Conservation (phyloP, 2,888 invertebrate species). For the Osedax fenrisi region DNA sequence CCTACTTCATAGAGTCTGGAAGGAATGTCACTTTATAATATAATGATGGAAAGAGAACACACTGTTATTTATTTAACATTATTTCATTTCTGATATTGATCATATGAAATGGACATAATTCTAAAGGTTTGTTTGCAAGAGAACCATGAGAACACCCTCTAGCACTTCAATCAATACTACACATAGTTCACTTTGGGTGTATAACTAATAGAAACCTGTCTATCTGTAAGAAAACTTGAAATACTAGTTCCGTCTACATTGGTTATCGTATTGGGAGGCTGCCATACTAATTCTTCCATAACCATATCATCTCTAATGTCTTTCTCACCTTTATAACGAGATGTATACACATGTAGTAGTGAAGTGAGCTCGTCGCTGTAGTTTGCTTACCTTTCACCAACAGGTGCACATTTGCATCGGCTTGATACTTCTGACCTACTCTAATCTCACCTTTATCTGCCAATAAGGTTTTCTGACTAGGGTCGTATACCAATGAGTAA, state of each 20-base stretch:
- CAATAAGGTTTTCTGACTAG: constrained; percentile 90
- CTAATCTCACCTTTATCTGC: constrained; percentile 91
- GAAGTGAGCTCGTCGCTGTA: too few relatives aligned
- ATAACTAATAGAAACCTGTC: too few relatives aligned
- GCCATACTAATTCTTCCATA: constrained; percentile 84
- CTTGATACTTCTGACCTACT: constrained; percentile 87
- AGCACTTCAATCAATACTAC: too few relatives aligned
- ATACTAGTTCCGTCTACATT: constrained; percentile 52
- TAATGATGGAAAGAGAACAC: too few relatives aligned
- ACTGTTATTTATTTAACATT: too few relatives aligned
- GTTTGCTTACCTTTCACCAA: constrained; percentile 68
- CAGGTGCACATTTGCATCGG: constrained; percentile 59
- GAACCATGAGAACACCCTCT: too few relatives aligned
- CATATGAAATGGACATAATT: too few relatives aligned
- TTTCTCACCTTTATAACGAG: constrained; percentile 48
- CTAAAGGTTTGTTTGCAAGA: too few relatives aligned
- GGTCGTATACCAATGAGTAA: constrained; percentile 98
- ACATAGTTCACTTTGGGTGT: too few relatives aligned
- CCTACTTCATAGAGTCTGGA: too few relatives aligned
- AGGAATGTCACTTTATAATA: too few relatives aligned
- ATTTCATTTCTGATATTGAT: too few relatives aligned
- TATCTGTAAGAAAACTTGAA: background rate
- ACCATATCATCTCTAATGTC: constrained; percentile 63
- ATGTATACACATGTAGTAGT: background rate
- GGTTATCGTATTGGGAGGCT: constrained; percentile 75